Evolutionary conservation across 2,797 vertebrate species (phyloP), one percentile per base, ranked within the genome.

Genomic region (Mycteria americana): DNA sequence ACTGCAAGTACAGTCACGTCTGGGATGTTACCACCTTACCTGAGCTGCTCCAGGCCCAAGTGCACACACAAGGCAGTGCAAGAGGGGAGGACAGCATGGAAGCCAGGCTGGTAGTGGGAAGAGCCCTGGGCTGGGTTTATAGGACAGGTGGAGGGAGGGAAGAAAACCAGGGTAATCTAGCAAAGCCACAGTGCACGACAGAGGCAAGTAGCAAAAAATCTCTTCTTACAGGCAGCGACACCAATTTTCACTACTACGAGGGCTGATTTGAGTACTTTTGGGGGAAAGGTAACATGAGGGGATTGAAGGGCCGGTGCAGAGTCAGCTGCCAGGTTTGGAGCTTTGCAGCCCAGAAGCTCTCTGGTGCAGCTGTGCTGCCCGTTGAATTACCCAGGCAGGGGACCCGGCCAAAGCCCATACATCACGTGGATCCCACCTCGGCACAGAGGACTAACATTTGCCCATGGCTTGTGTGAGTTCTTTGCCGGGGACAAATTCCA

Each of bases 21-120:
- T 43, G 35, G 70, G 59, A 56, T 8, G 16, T n/a, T 8, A 22
- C 33, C 6, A 6, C 70, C 57, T 60, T 6, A n/a, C 50, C 35
- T 19, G 43, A 73, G 54, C 68, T 45, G 75, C 39, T 48, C 53
- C 81, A 8, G 3, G 28, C 25, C 31, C 43, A 21, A 30, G 33
- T 4, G 31, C 13, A 30, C 13, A 10, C 25, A 7, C 0, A 3
- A 24, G 39, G 12, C 16, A 27, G 59, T 0, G 0, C 54, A 54
- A 14, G 53, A 73, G 27, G 51, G 31, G 48, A 67, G 14, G 39
- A 35, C 22, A n/a, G 25, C 33, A 16, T 0, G 0, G 65, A 65
- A 45, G 18, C 21, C 72, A 28, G 81, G 74, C 86, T 65, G 59
- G 31, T 7, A 25, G 77, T 3, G 22, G 53, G 19, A 24, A 72